Evolutionary conservation across 2,888 invertebrate genomes (phyloP), one percentile per base, ranked within the genome.

Genomic region (Trichogramma dendrolimi): DNA sequence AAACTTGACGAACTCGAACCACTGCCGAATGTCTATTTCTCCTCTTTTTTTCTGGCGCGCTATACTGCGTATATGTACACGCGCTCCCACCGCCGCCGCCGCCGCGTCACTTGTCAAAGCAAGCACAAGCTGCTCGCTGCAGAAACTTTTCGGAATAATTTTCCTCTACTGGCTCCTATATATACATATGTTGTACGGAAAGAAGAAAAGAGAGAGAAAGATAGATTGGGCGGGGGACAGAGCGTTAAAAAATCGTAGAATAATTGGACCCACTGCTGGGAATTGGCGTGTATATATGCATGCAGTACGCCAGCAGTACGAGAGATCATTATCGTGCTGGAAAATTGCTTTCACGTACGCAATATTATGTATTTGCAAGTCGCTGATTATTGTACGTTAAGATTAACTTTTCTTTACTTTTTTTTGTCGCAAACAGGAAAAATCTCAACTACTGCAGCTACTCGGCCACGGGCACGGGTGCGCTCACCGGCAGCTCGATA

Each of bases 401-500:
- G 27, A 11, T 48, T 48, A 48, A 14, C 5, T 14, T 48, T 48
- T 6, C 6, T 14, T 48, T 6, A 47, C 47, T 6, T 48, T 5
- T 48, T n/a, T 42, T 41, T 38, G 44, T 49, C 41, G 7, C 49
- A 27, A 11, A 63, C 72, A 79, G 79, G 70, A 79, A 79, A 72
- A 78, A 76, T 70, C 71, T 78, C 68, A 75, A 75, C 63, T 81
- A 69, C 79, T 89, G 89, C 74, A 89, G 90, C 70, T 91, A 91
- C 78, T 90, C 90, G 52, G 90, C 67, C 86, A 89, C 63, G 84
- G 89, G 66, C 86, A 91, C 77, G 51, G 75, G 89, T 84, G 73
- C 90, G 86, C 72, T 90, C 86, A 79, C 90, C 87, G 77, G 90
- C 88, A 78, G 78, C 69, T 78, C 79, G 73, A 89, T 91, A 60